Conservation (phyloP, 2,113 vertebrate genomes). For the Arvicanthis niloticus region DNA sequence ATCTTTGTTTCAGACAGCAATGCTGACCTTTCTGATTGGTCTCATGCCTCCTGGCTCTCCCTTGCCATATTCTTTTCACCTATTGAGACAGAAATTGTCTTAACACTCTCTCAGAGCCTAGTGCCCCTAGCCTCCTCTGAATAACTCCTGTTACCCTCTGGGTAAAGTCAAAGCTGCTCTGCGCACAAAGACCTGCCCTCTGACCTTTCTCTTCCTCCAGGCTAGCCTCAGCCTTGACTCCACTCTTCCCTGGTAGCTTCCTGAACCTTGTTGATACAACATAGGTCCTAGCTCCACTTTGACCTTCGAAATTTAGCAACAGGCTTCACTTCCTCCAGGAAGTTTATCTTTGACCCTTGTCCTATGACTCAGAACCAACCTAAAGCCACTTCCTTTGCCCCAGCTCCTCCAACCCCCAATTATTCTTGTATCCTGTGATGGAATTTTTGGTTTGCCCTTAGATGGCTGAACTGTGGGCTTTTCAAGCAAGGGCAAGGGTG, state of each 20-base stretch:
- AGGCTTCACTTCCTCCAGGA: background rate
- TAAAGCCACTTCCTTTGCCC: background rate
- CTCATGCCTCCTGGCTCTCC: background rate
- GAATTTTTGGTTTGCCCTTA: no score
- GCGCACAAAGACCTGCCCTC: fast-evolving
- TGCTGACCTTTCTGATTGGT: fast-evolving
- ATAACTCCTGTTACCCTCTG: background rate
- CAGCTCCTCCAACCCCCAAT: fast-evolving
- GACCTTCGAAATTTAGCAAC: constrained; percentile 15
- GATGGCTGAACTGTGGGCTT: background rate
- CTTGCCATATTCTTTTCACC: background rate
- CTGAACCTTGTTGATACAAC: background rate
- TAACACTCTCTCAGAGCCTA: background rate
- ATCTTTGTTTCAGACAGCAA: background rate
- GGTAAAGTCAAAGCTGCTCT: background rate
- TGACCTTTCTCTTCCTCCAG: background rate
- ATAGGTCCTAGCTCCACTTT: background rate
- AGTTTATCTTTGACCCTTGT: background rate
- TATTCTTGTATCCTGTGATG: background rate
- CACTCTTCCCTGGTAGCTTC: background rate
- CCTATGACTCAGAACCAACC: background rate
- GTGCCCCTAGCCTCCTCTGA: background rate
- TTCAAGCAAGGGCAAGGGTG: background rate
- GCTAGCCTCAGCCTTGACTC: background rate
- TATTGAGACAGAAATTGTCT: background rate